These are phyloP conservation scores for Dascyllus trimaculatus DNA, from an alignment of 2,113 vertebrate species.

Conservation along the genomic window DNA sequence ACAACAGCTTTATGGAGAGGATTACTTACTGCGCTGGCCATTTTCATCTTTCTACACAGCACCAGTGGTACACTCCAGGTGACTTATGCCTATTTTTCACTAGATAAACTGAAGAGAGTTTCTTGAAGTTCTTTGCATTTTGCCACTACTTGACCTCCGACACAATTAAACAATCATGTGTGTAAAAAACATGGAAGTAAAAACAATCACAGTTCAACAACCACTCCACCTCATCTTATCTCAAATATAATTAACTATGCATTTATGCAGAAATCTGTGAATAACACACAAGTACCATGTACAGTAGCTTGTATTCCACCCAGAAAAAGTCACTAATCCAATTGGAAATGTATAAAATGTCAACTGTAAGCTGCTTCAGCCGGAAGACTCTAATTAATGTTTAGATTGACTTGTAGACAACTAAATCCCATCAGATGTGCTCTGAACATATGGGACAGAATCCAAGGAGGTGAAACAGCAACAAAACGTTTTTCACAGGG, in stretches of 20 bases:
- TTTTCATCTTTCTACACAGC: slow-evolving; percentile 47
- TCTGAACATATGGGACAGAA: background rate
- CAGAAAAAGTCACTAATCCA: slow-evolving; percentile 21
- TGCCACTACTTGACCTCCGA: background rate
- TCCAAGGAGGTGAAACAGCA: background rate
- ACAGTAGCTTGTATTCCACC: background rate
- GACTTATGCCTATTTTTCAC: background rate
- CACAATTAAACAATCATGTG: background rate
- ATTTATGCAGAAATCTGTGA: background rate
- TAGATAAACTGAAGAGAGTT: background rate
- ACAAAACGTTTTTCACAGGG: background rate
- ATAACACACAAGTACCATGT: background rate
- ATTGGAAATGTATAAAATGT: slow-evolving; percentile 30
- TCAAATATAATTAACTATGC: background rate
- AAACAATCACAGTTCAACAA: background rate
- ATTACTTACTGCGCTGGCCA: slow-evolving; percentile 64
- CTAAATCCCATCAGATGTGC: slow-evolving; percentile 43
- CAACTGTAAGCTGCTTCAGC: slow-evolving; percentile 27
- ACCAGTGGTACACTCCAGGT: background rate
- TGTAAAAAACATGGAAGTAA: background rate
- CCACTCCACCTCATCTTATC: background rate
- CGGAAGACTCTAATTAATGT: slow-evolving; percentile 40
- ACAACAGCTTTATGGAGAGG: slow-evolving; percentile 69
- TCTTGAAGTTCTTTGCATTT: background rate
- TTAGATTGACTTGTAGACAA: background rate